Evolutionary conservation across 2,888 invertebrate genomes (phyloP).

Genomic region (Chymomyza caudatula): DNA sequence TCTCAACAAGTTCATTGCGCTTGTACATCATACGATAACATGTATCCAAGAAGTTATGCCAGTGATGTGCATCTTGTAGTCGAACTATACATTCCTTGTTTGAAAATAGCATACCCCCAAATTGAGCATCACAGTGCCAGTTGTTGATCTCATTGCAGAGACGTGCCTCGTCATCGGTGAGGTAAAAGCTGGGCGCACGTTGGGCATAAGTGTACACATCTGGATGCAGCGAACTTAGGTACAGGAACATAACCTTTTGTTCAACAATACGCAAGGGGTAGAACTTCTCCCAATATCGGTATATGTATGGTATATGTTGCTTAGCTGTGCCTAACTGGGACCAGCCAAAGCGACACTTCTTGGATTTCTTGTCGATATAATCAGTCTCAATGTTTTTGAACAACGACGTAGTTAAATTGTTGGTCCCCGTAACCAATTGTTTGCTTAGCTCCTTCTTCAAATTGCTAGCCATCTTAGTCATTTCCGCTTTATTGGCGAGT

Average conservation of each 20-base stretch:
- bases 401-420: no score
- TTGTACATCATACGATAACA: slow-evolving; percentile 88
- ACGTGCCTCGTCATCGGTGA: slow-evolving; percentile 91
- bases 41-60: slow-evolving; percentile 91
- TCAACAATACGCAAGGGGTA: slow-evolving; percentile 97
- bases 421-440: no score
- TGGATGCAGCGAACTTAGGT: slow-evolving; percentile 90
- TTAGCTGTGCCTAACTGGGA: no score
- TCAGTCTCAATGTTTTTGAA: no score
- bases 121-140: slow-evolving; percentile 92
- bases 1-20: slow-evolving; percentile 83
- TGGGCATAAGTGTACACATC: slow-evolving; percentile 93
- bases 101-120: slow-evolving; percentile 90
- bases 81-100: slow-evolving; percentile 92
- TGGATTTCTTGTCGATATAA: no score
- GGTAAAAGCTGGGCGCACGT: slow-evolving; percentile 93
- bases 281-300: no score
- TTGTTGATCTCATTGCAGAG: slow-evolving; percentile 93
- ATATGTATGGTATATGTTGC: no score
- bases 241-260: slow-evolving; percentile 90
- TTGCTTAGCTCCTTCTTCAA: no score
- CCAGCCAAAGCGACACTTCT: no score
- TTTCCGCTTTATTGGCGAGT: no score
- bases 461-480: no score
- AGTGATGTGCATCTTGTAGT: slow-evolving; percentile 90